Evolutionary conservation across 1,140 invertebrate species (phyloP).

Genomic region (Drosophila rhopaloa): DNA sequence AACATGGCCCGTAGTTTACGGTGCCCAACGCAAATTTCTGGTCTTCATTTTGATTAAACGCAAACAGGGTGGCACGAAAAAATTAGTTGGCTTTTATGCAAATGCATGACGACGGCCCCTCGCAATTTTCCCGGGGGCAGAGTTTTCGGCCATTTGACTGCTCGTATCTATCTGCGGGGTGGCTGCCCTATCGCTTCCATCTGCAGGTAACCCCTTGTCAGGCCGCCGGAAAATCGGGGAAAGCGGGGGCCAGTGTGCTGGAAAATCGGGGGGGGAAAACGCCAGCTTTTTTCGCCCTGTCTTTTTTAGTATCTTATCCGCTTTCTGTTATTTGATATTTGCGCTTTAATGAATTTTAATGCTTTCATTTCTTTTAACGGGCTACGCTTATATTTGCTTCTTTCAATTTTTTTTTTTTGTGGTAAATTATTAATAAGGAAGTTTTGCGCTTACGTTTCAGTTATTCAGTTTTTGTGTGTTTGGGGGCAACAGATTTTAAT

Average conservation of each 20-base stretch:
- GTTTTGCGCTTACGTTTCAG: constrained; percentile 61
- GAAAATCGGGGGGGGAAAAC: constrained; percentile 10
- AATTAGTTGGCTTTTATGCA: constrained; percentile 82
- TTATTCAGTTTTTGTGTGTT: constrained; percentile 3
- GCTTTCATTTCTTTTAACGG: constrained; percentile 26
- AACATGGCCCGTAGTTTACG: constrained; percentile 39
- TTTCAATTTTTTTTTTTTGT: constrained; percentile 7
- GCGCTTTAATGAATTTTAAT: constrained; percentile 71
- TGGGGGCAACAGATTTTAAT: constrained; percentile 48
- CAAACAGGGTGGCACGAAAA: constrained; percentile 65
- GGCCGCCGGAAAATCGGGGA: constrained; percentile 8
- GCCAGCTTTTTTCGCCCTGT: not conserved
- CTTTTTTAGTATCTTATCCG: constrained; percentile 41
- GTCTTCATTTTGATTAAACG: constrained; percentile 78
- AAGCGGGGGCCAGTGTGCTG: not conserved
- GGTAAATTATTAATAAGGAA: constrained; percentile 74
- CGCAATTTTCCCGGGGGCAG: constrained; percentile 2
- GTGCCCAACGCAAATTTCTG: constrained; percentile 29
- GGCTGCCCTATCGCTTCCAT: constrained; percentile 54
- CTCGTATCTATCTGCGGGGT: constrained; percentile 21
- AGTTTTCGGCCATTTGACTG: constrained; percentile 38
- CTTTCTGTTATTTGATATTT: constrained; percentile 62
- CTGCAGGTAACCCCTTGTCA: constrained; percentile 59
- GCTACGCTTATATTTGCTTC: not conserved
- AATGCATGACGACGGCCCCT: constrained; percentile 56